Evolutionary conservation across 2,113 vertebrate genomes (phyloP).

Genomic region (Rhinolophus ferrumequinum): DNA sequence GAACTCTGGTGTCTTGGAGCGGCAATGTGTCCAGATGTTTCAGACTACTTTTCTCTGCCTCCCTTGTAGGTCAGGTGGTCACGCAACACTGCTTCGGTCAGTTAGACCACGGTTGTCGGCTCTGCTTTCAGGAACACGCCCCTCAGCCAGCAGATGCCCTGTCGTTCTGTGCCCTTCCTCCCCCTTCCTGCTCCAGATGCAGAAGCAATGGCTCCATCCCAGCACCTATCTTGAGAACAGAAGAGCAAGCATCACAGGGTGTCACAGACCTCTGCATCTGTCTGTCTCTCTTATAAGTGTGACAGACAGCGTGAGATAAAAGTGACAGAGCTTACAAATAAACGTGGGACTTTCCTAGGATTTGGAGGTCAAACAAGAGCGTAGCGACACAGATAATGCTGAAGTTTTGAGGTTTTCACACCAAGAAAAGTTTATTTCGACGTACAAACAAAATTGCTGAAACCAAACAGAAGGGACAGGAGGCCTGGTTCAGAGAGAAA

Average conservation of each 20-base stretch:
- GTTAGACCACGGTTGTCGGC: background rate
- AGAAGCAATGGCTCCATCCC: background rate
- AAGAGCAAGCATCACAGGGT: background rate
- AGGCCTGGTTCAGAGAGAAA: background rate
- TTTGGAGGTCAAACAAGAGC: background rate
- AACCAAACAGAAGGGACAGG: background rate
- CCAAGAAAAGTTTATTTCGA: background rate
- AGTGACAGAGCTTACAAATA: background rate
- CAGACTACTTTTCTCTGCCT: background rate
- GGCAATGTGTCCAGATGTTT: background rate
- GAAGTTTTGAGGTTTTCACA: background rate
- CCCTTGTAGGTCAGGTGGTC: background rate
- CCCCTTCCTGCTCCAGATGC: background rate
- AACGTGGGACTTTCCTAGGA: background rate
- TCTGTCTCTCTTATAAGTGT: background rate
- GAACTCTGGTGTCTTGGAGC: background rate
- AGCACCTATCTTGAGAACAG: background rate
- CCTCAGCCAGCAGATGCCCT: background rate
- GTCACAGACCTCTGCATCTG: background rate
- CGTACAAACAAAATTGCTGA: background rate
- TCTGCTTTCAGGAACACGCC: background rate
- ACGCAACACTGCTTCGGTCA: background rate
- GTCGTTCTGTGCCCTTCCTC: background rate
- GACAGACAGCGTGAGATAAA: constrained; percentile 42
- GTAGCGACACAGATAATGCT: constrained; percentile 2